Evolutionary conservation across 2,888 invertebrate species (phyloP).

Genomic region (Brachylomia viminalis): DNA sequence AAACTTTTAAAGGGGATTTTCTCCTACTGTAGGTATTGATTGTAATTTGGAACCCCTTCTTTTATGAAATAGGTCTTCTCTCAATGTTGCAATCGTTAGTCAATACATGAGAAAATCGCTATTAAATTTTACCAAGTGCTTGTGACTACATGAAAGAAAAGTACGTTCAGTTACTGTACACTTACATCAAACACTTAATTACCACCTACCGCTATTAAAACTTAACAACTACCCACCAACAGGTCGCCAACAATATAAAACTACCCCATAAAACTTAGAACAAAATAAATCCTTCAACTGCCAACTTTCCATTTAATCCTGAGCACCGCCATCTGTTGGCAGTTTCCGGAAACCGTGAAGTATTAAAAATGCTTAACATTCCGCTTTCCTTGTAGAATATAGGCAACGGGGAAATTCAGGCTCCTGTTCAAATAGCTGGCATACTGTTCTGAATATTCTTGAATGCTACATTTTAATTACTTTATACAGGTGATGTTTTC

Average conservation of each 20-base stretch:
- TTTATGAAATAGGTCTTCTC: too few relatives aligned
- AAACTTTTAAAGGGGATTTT: too few relatives aligned
- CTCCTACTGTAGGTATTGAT: too few relatives aligned
- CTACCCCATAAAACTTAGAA: conserved; percentile 16
- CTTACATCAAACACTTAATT: not conserved
- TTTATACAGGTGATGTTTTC: not conserved
- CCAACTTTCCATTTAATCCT: conserved; percentile 35
- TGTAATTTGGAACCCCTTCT: too few relatives aligned
- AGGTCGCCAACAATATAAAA: conserved; percentile 19
- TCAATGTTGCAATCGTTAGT: too few relatives aligned
- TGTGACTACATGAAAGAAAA: too few relatives aligned
- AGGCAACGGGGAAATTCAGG: conserved; percentile 13
- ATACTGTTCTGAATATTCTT: conserved; percentile 14
- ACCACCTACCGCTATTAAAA: not conserved
- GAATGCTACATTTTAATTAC: conserved; percentile 27
- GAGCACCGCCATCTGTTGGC: conserved; percentile 37
- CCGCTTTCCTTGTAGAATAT: conserved; percentile 7
- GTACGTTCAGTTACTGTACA: too few relatives aligned
- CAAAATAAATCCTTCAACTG: conserved; percentile 52
- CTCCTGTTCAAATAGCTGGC: conserved; percentile 10
- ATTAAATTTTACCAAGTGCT: too few relatives aligned
- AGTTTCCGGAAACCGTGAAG: conserved; percentile 26
- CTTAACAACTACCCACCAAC: conserved; percentile 7
- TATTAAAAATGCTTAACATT: conserved; percentile 50
- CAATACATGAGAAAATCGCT: too few relatives aligned